A percentile compares a stretch with the other conserved stretches of the same genome.
Evolutionary conservation across 2,113 vertebrate species (phyloP).

Genomic region (Amia ocellicauda): DNA sequence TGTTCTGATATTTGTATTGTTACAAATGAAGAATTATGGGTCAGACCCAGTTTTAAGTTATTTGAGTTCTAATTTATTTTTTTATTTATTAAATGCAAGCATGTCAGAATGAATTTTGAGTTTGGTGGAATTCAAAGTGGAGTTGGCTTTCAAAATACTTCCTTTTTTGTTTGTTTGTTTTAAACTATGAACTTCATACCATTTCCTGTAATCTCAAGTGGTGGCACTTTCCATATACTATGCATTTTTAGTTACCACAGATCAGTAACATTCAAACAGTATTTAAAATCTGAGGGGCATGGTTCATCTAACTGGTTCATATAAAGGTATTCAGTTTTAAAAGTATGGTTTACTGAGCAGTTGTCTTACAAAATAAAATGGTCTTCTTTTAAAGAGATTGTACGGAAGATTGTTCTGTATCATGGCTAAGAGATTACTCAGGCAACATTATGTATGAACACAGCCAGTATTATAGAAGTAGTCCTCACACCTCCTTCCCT

Average conservation of each 20-base stretch:
- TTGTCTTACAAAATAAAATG: no score
- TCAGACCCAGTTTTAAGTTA: conserved; percentile 64
- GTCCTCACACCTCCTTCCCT: conserved; percentile 54
- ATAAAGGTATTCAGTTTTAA: conserved; percentile 24
- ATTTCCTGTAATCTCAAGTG: conserved; percentile 2
- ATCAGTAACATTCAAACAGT: conserved; percentile 6
- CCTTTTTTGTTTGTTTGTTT: background rate
- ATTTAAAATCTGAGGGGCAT: conserved; percentile 2
- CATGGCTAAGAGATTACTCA: conserved; percentile 61
- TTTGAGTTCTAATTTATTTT: conserved; percentile 63
- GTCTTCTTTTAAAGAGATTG: conserved; percentile 58
- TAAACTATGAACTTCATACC: conserved; percentile 6
- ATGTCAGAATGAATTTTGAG: conserved; percentile 42
- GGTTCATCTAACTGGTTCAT: background rate
- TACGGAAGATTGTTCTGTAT: conserved; percentile 49
- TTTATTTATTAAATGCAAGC: conserved; percentile 68
- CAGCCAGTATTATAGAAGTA: conserved; percentile 63
- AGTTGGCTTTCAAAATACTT: conserved; percentile 15
- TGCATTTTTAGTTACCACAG: conserved; percentile 55
- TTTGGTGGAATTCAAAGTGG: conserved; percentile 39
- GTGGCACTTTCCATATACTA: conserved; percentile 54
- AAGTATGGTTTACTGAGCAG: conserved; percentile 45
- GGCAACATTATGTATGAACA: conserved; percentile 57
- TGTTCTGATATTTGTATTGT: conserved; percentile 54
- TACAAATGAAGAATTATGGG: conserved; percentile 52